Conservation (phyloP, 2,888 invertebrate genomes). For the Rhaphigaster nebulosa region DNA sequence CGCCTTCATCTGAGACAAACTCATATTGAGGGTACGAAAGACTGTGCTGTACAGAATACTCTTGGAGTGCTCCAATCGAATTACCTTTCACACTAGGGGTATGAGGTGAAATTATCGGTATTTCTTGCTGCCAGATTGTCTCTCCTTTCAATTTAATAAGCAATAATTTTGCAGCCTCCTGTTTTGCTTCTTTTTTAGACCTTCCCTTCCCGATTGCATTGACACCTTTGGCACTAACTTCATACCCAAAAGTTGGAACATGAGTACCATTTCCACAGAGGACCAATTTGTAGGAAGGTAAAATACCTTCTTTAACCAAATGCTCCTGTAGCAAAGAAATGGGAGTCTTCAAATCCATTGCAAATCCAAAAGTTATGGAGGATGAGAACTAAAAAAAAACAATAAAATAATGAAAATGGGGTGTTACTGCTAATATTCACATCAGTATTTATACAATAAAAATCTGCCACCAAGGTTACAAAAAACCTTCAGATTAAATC, state of each 20-base stretch:
- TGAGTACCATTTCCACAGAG: background rate
- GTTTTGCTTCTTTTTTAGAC: constrained; percentile 2
- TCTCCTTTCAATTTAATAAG: background rate
- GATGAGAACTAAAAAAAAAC: background rate
- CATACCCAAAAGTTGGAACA: background rate
- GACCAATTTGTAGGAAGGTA: background rate
- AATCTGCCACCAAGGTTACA: too few relatives aligned
- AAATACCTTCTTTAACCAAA: background rate
- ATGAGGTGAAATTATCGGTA: background rate
- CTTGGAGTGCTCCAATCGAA: background rate
- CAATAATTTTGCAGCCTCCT: background rate
- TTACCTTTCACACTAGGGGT: background rate
- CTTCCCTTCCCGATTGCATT: background rate
- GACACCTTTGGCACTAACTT: background rate
- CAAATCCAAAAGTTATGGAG: background rate
- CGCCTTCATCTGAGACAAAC: background rate
- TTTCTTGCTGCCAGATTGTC: background rate
- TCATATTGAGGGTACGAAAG: background rate
- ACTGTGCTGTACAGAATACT: background rate
- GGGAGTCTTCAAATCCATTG: background rate
- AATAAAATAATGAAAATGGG: background rate
- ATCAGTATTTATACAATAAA: too few relatives aligned
- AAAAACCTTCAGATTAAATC: too few relatives aligned
- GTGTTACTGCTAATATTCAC: too few relatives aligned
- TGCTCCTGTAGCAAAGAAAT: background rate